Percentiles rank a stretch among this genome's conserved stretches.
These are phyloP conservation scores for Catharus ustulatus DNA, from an alignment of 2,797 vertebrate genomes.

Conservation along the genomic window DNA sequence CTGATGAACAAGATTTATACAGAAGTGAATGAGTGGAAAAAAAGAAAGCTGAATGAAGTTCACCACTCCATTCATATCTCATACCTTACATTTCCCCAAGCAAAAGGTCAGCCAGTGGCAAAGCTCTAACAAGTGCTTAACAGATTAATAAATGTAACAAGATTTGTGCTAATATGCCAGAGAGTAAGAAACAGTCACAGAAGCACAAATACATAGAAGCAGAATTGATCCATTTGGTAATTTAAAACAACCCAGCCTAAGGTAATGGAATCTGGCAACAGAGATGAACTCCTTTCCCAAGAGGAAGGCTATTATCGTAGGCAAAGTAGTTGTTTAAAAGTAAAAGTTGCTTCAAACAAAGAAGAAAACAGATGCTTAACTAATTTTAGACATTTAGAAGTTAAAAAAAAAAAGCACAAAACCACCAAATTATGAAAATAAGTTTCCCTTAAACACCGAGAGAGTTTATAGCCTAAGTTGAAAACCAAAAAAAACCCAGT, in stretches of 20 bases:
- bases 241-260: background rate
- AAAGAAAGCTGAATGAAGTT: background rate
- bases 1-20: background rate
- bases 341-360: background rate
- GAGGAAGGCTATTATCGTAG: conserved; percentile 13
- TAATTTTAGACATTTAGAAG: conserved; percentile 12
- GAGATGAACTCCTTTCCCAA: background rate
- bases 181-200: background rate
- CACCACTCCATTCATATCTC: background rate
- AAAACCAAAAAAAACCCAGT: background rate
- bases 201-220: background rate
- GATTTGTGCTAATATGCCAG: background rate
- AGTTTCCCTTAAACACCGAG: background rate
- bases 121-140: background rate
- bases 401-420: background rate
- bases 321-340: conserved; percentile 37
- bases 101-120: background rate
- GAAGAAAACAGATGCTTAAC: conserved; percentile 46
- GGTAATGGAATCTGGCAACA: conserved; percentile 10
- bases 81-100: background rate
- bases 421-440: background rate
- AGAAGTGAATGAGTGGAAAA: accelerated
- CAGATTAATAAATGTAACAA: background rate
- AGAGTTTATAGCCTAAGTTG: background rate
- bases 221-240: background rate